Percentiles rank a stretch among this genome's conserved stretches.
phyloP scores from a whole-genome alignment of 2,888 invertebrate species.

The Arctia plantaginis region DNA sequence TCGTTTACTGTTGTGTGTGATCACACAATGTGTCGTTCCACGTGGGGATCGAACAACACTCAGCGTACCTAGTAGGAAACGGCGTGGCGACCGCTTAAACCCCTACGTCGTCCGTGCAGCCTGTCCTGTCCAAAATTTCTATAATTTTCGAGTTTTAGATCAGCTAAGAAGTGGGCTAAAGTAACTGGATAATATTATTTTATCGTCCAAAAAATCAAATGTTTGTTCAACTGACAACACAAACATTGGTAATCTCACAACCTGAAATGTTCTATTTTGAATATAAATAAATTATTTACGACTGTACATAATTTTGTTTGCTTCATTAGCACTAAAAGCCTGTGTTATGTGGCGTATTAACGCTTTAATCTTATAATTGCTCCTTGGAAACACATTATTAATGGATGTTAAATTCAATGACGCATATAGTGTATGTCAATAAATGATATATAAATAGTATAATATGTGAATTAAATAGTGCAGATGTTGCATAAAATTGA shows the following conservation, averaged over 20 bases:
- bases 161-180: not conserved
- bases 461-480: not conserved
- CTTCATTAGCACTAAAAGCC: conserved; percentile 32
- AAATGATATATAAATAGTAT: too few species aligned
- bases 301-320: conserved; percentile 12
- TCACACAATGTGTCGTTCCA: too few species aligned
- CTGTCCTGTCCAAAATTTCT: too few species aligned
- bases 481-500: not conserved
- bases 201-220: not conserved
- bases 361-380: conserved; percentile 18
- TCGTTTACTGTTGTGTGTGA: too few species aligned
- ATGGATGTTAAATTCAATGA: not conserved
- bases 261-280: not conserved
- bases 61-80: too few species aligned
- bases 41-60: too few species aligned
- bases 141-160: not conserved
- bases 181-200: not conserved
- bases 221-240: not conserved
- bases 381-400: not conserved
- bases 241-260: not conserved
- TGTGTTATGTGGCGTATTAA: not conserved
- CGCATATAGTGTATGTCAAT: too few species aligned
- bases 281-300: not conserved
- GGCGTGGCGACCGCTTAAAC: too few species aligned
- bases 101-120: too few species aligned